These are phyloP conservation scores for Cladorhizidae sp. DNA, from an alignment of 37 sponge, comb jelly and placozoan species.

Conservation along the genomic window DNA sequence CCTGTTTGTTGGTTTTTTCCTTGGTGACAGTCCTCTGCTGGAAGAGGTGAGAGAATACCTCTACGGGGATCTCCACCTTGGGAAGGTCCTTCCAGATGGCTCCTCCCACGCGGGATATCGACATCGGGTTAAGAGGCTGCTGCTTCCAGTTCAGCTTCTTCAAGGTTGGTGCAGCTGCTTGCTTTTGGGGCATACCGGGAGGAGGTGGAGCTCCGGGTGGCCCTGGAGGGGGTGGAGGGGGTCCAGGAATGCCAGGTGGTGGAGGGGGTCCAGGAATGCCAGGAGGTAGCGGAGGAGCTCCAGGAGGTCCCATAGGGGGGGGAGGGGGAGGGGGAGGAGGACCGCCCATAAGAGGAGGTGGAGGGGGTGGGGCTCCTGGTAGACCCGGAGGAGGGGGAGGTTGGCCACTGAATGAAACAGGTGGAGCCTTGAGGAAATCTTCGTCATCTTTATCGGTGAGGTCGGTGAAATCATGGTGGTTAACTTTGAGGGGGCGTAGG, in stretches of 20 bases:
- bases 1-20: constrained; percentile 9
- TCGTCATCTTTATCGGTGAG: constrained; percentile 76
- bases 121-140: constrained; percentile 30
- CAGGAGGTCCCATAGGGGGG: constrained; percentile 28
- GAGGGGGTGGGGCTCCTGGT: constrained; percentile 70
- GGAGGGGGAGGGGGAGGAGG: constrained; percentile 39
- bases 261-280: constrained; percentile 44
- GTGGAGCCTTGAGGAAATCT: constrained; percentile 62
- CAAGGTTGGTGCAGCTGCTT: constrained; percentile 14
- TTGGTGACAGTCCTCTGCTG: constrained; percentile 28
- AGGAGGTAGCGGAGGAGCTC: constrained; percentile 27
- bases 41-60: constrained; percentile 61
- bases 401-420: not conserved
- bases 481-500: constrained; percentile 66
- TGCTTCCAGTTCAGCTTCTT: constrained; percentile 82
- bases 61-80: constrained; percentile 62
- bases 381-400: constrained; percentile 37
- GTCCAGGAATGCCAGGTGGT: constrained; percentile 30
- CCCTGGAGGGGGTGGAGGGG: constrained; percentile 63
- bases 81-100: constrained; percentile 76
- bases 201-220: constrained; percentile 52
- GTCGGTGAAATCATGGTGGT: constrained; percentile 84
- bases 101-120: constrained; percentile 14
- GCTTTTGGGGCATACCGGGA: not conserved
- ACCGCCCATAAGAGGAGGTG: constrained; percentile 34